Base-by-base conservation (phyloP, 2,797 vertebrate genomes). In the Crypturellus tataupa region DNA sequence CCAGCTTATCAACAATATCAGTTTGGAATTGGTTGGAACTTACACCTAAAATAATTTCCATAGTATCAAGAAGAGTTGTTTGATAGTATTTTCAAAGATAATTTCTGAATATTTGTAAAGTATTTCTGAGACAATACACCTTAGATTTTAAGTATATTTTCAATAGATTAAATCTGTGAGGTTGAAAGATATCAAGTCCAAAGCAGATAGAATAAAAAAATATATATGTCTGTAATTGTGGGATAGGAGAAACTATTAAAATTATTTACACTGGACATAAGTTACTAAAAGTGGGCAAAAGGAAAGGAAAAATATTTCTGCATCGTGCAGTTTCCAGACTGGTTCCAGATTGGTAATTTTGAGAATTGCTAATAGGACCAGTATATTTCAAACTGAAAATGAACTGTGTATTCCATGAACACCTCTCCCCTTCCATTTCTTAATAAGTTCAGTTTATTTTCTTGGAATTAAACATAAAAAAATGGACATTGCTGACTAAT, bases 1-100 rank as follows among this genome's bases (percentile, higher is more conserved):
- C 70, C 78, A 76, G 20, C 35, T 94, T 95, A 93, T 92, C 89
- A 92, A 79, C 27, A 59, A 27, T 7, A 29, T 59, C 85, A 93
- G 55, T 39, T 39, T 39, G 9, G 46, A 85, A 39, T 10, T 46
- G 77, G 42, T 10, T 46, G 87, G 58, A 81, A 87, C 4, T 89
- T 21, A 87, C 55, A 80, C 42, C 51, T 80, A 40, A 21, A 83
- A 47, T 76, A 71, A 79, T 33, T 76, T 44, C 29, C 42, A 44
- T 21, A 25, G 6, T 40, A 65, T 72, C 35, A 80, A 93, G 53
- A 77, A 93, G 10, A 6, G 31, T 46, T 40, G 29, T 8, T 58
- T 80, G 44, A 77, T 85, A 72, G 39, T 3, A 5, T 49, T 86
- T 87, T 78, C 55, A 83, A 58, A 69, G 19, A 31, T 24, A 14